Evolutionary conservation across 2,888 invertebrate species (phyloP).

Genomic region (Cryptus armator): DNA sequence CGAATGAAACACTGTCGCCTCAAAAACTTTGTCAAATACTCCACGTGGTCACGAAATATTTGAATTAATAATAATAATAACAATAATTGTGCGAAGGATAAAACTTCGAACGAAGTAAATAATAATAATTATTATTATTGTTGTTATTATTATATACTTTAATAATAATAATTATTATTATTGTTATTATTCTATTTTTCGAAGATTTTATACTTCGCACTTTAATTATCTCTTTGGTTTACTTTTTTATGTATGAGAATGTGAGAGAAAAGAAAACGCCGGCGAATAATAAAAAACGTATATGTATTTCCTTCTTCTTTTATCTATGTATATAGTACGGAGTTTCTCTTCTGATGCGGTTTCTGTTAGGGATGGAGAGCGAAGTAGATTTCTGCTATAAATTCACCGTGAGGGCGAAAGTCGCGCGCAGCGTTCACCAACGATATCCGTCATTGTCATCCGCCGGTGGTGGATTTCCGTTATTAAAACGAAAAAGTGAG

Average conservation of each 20-base stretch:
- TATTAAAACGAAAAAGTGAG: slow-evolving; percentile 68
- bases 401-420: slow-evolving; percentile 60
- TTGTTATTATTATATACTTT: too few relatives aligned
- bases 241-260: neutral
- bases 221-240: neutral
- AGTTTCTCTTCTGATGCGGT: neutral
- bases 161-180: too few relatives aligned
- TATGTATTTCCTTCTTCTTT: slow-evolving; percentile 11
- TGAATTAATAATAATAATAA: too few relatives aligned
- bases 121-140: too few relatives aligned
- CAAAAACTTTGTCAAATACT: neutral
- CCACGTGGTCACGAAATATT: neutral
- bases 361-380: neutral
- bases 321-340: neutral
- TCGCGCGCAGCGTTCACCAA: slow-evolving; percentile 63
- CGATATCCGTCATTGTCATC: slow-evolving; percentile 69
- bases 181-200: too few relatives aligned
- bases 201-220: too few relatives aligned
- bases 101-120: too few relatives aligned
- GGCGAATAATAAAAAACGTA: slow-evolving; percentile 49
- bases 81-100: too few relatives aligned
- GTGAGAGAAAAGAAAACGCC: neutral
- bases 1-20: neutral
- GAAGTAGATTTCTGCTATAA: slow-evolving; percentile 46
- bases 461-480: slow-evolving; percentile 64